Base-by-base conservation (phyloP, 1,140 invertebrate genomes). In the Zaprionus taronus region DNA sequence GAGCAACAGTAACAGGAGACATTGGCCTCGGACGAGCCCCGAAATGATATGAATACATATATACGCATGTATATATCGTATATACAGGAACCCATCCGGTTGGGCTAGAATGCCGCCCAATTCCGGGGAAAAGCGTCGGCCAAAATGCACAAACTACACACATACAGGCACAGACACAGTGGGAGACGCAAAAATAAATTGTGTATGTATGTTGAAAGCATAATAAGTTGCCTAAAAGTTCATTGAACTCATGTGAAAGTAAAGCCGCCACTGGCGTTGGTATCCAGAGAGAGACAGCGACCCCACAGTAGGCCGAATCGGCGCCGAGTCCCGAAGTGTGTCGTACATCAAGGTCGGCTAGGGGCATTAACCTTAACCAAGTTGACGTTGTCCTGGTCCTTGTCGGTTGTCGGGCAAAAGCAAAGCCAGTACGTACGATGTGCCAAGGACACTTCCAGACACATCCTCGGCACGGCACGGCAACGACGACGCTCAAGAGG, bases 281-380 rank as follows among this genome's bases (percentile, higher is more conserved):
- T 58, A 72, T 67, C 63, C 60, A 58, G 63, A 67, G 68, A 75
- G 49, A 26, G 62, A 56, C 63, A 47, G 62, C 47, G 66, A 66
- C 62, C 71, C 61, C 57, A 71, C 49, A 72, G 60, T 69, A 77
- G 77, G 80, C 56, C 64, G 80, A 79, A 49, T 77, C 64, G 77
- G 72, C 49, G 44, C 68, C 78, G 70, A 73, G 70, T 82, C 73
- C 81, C 85, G 79, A 90, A 85, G 81, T 90, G 67, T 91, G 91
- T 89, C 91, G 91, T 75, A 83, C 73, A 81, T 83, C 91, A 92
- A 92, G 91, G 91, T 92, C 91, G 91, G 84, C 72, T 90, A 90
- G 85, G 85, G 85, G 85, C 85, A 90, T 90, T 90, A 90, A 90
- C 85, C 85, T 90, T 85, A 77, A 80, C 80, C 70, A 85, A 80